Conservation (phyloP, 2,888 invertebrate genomes). For the Andrena trimmerana region DNA sequence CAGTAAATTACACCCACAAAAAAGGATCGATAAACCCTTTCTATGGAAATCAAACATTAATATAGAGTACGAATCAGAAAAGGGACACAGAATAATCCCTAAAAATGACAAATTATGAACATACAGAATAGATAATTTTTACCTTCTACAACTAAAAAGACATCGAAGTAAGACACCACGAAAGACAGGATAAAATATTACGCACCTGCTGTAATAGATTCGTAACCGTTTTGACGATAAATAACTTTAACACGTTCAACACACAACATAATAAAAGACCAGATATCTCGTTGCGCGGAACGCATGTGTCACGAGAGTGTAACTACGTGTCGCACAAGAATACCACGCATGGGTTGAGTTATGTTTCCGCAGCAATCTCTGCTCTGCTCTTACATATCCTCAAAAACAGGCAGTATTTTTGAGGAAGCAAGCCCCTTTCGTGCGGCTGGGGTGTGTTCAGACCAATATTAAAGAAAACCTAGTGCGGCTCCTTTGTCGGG, state of each 20-base stretch:
- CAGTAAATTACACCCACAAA: no score
- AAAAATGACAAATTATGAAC: no score
- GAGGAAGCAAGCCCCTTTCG: constrained; percentile 7
- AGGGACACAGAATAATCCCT: no score
- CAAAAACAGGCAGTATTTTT: constrained; percentile 20
- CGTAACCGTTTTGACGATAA: constrained; percentile 1
- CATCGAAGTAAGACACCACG: not conserved
- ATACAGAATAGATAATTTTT: no score
- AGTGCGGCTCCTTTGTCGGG: constrained; percentile 27
- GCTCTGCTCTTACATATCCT: constrained; percentile 7
- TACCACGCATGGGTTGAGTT: constrained; percentile 17
- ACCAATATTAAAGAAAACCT: constrained; percentile 42
- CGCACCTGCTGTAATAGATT: not conserved
- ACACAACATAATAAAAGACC: no score
- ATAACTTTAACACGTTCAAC: no score
- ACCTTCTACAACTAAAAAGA: not conserved
- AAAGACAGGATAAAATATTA: not conserved
- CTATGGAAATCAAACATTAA: no score
- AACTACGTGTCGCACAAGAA: not conserved
- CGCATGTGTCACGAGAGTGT: not conserved
- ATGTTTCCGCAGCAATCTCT: constrained; percentile 19
- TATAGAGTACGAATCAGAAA: no score
- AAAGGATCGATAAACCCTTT: no score
- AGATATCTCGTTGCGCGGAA: no score
- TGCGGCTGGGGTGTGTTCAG: constrained; percentile 10